Evolutionary conservation across 2,113 vertebrate species (phyloP).

Genomic region (Pachypanchax playfairii): DNA sequence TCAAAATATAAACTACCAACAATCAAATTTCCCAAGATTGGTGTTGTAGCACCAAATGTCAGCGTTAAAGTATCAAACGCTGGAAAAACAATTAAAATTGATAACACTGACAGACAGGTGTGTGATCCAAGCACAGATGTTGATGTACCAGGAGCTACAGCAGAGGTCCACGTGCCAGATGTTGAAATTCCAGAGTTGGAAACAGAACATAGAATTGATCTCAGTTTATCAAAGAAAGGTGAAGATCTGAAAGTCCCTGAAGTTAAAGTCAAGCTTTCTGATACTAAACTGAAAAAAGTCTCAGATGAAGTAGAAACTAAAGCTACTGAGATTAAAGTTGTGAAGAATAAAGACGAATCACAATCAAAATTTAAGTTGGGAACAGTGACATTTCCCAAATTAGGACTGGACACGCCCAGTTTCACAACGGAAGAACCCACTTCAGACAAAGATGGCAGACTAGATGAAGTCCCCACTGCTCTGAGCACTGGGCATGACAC

Average conservation of each 20-base stretch:
- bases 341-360: background rate
- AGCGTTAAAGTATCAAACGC: slow-evolving; percentile 26
- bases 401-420: slow-evolving; percentile 33
- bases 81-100: slow-evolving; percentile 41
- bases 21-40: slow-evolving; percentile 63
- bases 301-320: too few species aligned
- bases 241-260: too few species aligned
- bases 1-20: slow-evolving; percentile 60
- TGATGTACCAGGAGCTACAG: too few species aligned
- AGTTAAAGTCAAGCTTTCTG: too few species aligned
- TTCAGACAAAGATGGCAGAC: rapidly evolving
- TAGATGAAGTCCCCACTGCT: slow-evolving; percentile 6
- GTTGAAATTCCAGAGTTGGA: too few species aligned
- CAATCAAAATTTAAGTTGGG: slow-evolving; percentile 41
- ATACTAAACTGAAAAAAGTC: too few species aligned
- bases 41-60: slow-evolving; percentile 20
- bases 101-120: slow-evolving; percentile 17
- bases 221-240: too few species aligned
- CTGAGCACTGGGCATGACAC: slow-evolving; percentile 28
- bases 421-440: rapidly evolving
- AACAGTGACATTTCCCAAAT: slow-evolving; percentile 43
- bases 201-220: too few species aligned
- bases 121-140: background rate
- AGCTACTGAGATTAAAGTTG: too few species aligned
- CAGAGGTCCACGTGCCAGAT: too few species aligned